Evolutionary conservation across 2,113 vertebrate species (phyloP).

Genomic region (Triplophysa dalaica): DNA sequence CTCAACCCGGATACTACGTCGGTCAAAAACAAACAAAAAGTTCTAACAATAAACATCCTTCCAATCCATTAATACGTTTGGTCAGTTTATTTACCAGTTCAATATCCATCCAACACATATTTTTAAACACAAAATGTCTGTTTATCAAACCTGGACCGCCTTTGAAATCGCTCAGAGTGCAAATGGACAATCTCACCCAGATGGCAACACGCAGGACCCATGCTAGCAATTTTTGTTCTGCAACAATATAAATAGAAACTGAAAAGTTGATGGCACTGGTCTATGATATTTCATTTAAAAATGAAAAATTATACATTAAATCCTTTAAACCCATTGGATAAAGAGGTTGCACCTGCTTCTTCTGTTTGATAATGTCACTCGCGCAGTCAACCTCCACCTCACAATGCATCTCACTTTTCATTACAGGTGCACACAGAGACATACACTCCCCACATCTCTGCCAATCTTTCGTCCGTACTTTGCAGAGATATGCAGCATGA

Average conservation of each 20-base stretch:
- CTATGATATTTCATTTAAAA: conserved; percentile 63
- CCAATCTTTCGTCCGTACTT: background rate
- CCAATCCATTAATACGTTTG: background rate
- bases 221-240: conserved; percentile 40
- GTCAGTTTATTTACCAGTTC: background rate
- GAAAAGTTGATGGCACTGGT: conserved; percentile 52
- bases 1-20: too few relatives aligned
- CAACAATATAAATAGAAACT: background rate
- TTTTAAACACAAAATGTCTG: conserved; percentile 27
- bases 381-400: conserved; percentile 22
- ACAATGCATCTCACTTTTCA: conserved; percentile 45
- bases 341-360: conserved; percentile 17
- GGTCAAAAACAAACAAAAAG: too few relatives aligned
- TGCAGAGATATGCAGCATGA: conserved; percentile 14
- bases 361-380: conserved; percentile 45
- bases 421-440: conserved; percentile 36
- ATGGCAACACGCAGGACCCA: conserved; percentile 52
- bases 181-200: conserved; percentile 51
- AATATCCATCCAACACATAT: conserved; percentile 27
- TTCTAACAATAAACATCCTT: too few relatives aligned
- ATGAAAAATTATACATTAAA: conserved; percentile 65
- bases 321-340: conserved; percentile 35
- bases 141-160: conserved; percentile 39
- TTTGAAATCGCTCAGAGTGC: conserved; percentile 57
- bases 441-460: conserved; percentile 14